Evolutionary conservation across 1,140 invertebrate genomes (phyloP).

Genomic region (Lucilia cuprina): DNA sequence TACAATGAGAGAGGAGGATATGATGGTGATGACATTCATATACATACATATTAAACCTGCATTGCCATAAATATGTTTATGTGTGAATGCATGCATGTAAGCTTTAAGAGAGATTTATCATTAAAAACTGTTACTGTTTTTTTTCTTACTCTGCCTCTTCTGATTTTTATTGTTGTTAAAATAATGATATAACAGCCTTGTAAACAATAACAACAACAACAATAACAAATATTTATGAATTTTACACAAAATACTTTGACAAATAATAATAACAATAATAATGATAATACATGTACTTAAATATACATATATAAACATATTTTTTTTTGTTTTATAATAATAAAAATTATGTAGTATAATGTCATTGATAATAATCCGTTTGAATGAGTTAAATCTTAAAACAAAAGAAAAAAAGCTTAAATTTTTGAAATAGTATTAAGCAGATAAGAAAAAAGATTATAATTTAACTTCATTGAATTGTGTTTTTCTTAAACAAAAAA

Average conservation of each 20-base stretch:
- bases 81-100: not conserved
- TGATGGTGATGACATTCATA: constrained; percentile 3
- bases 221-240: not conserved
- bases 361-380: not conserved
- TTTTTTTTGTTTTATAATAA: no score
- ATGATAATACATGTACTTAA: no score
- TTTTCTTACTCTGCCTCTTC: not conserved
- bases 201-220: not conserved
- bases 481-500: no score
- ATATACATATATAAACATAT: no score
- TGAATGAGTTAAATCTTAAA: not conserved
- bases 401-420: not conserved
- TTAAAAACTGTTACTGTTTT: not conserved
- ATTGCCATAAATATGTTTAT: no score
- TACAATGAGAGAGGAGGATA: no score
- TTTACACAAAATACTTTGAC: not conserved
- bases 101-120: not conserved
- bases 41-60: not conserved
- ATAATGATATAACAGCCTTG: constrained; percentile 1
- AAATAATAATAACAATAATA: not conserved
- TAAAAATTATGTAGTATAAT: no score
- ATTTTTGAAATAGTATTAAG: no score
- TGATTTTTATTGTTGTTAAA: not conserved
- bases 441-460: no score
- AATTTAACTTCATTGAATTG: no score